A percentile compares a stretch with the other conserved stretches of the same genome.
phyloP scores from a whole-genome alignment of 2,888 invertebrate species.

The Trichopria drosophilae region DNA sequence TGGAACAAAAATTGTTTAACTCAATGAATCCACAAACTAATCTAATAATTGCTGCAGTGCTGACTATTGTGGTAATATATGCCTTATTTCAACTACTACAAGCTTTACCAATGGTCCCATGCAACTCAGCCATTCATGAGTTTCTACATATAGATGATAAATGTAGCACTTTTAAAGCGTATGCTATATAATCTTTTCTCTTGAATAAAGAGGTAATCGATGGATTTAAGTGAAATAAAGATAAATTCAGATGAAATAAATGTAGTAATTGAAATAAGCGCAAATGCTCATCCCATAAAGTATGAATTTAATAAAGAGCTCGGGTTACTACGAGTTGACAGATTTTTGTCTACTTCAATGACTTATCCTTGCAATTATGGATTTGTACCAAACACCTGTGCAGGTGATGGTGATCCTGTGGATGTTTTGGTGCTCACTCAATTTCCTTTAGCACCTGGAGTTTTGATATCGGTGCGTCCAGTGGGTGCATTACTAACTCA shows the following conservation, averaged over 20 bases:
- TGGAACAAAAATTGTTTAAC: no score
- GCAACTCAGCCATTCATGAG: no score
- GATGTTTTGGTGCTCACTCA: conserved; percentile 14
- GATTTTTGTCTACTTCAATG: conserved; percentile 14
- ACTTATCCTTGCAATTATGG: conserved; percentile 21
- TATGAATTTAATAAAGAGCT: conserved; percentile 14
- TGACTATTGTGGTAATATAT: no score
- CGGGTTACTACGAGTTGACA: conserved; percentile 9
- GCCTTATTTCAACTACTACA: no score
- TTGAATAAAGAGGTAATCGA: conserved; percentile 6
- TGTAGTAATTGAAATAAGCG: conserved; percentile 12
- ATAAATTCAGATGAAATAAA: conserved; percentile 5
- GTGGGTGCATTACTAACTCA: conserved; percentile 11
- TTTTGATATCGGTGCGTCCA: conserved; percentile 8
- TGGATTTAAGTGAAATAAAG: conserved; percentile 9
- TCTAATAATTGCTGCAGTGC: no score
- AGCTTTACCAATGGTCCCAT: no score
- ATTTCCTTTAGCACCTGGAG: conserved; percentile 8
- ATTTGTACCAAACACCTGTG: conserved; percentile 10
- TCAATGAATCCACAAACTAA: no score
- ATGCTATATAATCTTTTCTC: no score
- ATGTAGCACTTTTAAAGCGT: no score
- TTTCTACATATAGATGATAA: no score
- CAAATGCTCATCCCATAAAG: conserved; percentile 11
- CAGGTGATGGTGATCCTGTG: conserved; percentile 19